Evolutionary conservation across 2,888 invertebrate species (phyloP).

Genomic region (Hartigia nigra): DNA sequence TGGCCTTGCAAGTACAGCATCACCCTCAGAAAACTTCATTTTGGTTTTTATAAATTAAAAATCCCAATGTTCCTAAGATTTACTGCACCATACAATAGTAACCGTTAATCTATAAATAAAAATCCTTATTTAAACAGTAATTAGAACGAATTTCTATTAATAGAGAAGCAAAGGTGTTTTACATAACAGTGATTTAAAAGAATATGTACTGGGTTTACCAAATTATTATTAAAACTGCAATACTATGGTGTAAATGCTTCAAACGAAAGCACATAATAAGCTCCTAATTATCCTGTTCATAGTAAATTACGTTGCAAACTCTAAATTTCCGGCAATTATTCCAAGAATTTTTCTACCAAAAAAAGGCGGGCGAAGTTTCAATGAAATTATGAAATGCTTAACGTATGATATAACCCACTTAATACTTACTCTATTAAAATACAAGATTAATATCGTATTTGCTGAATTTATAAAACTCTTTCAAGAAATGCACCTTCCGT

Average conservation of each 20-base stretch:
- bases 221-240: background rate
- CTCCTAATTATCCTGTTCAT: background rate
- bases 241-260: background rate
- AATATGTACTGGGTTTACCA: background rate
- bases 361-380: background rate
- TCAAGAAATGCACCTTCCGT: background rate
- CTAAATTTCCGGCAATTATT: background rate
- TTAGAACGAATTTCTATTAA: background rate
- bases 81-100: background rate
- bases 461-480: background rate
- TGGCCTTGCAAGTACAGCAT: slow-evolving; percentile 54
- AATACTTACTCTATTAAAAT: background rate
- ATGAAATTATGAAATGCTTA: background rate
- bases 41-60: slow-evolving; percentile 17
- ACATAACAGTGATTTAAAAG: background rate
- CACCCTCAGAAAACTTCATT: slow-evolving; percentile 53
- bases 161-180: background rate
- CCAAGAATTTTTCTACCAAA: background rate
- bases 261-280: background rate
- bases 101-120: background rate
- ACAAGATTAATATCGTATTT: background rate
- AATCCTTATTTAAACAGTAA: background rate
- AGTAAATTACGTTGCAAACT: background rate
- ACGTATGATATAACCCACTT: background rate
- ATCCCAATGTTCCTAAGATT: slow-evolving; percentile 14